These are phyloP conservation scores for Drosophila mettleri DNA, from an alignment of 2,888 invertebrate genomes.

Conservation along the genomic window DNA sequence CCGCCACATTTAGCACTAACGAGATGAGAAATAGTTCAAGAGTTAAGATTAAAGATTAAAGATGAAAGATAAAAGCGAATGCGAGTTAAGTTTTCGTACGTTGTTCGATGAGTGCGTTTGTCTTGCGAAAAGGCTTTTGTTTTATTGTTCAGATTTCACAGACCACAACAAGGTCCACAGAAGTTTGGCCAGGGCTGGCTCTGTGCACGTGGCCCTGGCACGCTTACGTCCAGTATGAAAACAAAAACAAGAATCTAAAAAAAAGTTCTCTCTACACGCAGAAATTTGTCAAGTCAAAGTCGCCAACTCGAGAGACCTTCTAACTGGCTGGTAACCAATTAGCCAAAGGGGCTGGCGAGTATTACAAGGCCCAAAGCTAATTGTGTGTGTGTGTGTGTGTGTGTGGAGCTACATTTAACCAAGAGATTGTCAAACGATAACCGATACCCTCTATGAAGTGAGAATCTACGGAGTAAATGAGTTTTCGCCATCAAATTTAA, in stretches of 20 bases:
- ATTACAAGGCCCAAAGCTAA: constrained; percentile 40
- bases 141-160: constrained; percentile 55
- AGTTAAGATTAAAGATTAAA: constrained; percentile 29
- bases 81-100: constrained; percentile 4
- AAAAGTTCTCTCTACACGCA: constrained; percentile 43
- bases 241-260: neutral
- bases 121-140: constrained; percentile 34
- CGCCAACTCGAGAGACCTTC: constrained; percentile 50
- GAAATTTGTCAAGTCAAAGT: constrained; percentile 59
- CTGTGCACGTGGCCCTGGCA: constrained; percentile 61
- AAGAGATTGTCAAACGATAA: neutral
- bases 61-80: constrained; percentile 30
- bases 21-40: constrained; percentile 61
- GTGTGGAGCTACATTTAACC: neutral
- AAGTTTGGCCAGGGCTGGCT: constrained; percentile 57
- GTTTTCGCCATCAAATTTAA: neutral
- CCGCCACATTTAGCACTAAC: constrained; percentile 96
- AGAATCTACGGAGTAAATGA: neutral
- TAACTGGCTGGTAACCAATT: constrained; percentile 31
- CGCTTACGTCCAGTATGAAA: constrained; percentile 46
- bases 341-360: constrained; percentile 10
- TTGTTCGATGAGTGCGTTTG: constrained; percentile 7
- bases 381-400: constrained; percentile 10
- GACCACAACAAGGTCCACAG: constrained; percentile 59
- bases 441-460: neutral